These are phyloP conservation scores for Toxotes jaculatrix DNA, from an alignment of 2,113 vertebrate genomes.

Conservation along the genomic window DNA sequence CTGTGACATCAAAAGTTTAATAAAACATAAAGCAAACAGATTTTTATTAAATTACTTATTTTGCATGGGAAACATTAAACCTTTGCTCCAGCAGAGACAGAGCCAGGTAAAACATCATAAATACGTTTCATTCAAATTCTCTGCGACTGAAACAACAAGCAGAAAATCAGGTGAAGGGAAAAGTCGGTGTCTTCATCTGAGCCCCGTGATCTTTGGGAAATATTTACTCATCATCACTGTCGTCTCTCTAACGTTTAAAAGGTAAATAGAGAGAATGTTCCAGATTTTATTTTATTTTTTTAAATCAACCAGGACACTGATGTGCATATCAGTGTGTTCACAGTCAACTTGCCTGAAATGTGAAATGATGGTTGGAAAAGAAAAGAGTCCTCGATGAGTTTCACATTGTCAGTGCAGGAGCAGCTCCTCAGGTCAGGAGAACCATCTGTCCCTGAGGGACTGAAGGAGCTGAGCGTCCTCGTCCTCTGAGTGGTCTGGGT, in stretches of 20 bases:
- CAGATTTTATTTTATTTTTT: background rate
- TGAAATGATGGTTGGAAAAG: background rate
- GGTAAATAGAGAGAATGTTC: background rate
- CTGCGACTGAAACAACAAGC: background rate
- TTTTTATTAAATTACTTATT: background rate
- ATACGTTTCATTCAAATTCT: background rate
- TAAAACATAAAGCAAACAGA: background rate
- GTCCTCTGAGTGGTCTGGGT: conserved; percentile 21
- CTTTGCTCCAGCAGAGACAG: too few species aligned
- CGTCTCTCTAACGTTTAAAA: background rate
- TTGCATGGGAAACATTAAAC: background rate
- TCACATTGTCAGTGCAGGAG: background rate
- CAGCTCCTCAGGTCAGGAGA: conserved; percentile 6
- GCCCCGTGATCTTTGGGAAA: background rate
- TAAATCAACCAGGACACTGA: background rate
- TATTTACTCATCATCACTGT: conserved; percentile 8
- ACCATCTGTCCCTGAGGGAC: background rate
- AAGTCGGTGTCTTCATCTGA: background rate
- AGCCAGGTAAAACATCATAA: background rate
- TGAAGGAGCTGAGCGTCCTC: background rate
- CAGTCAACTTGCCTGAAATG: background rate
- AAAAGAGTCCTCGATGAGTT: background rate
- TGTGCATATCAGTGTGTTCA: conserved; percentile 7
- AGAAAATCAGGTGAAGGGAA: background rate
- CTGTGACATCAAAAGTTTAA: background rate